Base-by-base conservation (phyloP, 1,140 invertebrate genomes). In the Sycobia sp. region DNA sequence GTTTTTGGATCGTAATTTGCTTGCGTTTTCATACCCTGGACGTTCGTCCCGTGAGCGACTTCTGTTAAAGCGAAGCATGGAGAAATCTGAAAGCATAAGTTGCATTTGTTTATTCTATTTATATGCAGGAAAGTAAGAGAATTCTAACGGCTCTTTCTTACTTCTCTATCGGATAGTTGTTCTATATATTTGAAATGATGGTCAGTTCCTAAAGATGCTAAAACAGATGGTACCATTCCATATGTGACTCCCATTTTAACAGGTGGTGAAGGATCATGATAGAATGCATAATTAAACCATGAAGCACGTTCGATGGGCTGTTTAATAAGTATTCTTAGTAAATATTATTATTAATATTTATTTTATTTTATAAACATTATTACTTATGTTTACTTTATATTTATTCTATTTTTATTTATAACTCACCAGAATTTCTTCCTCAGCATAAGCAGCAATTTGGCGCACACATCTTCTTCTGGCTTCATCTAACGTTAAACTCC, bases 11-110 rank as follows among this genome's bases (percentile, higher is more conserved):
- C 92, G 77, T 92, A 98, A 0, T 87, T 94, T 3, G 96, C 95
- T 20, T 88, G 93, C 0, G 96, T 98, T 67, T 91, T 86, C 85
- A 98, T 91, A 38, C 88, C 89, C 71, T 93, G 94, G 3, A 93
- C 94, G 78, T 98, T 96, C 43, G 93, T 95, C 1, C 96, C 96
- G 83, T 98, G 96, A 39, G 91, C 86, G 25, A 98, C 85, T 84
- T 98, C 96, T 14, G 96, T 98, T 51, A 98, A 77, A 2, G 92
- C 91, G 78, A 97, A 90, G 74, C 91, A 94, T 2, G 93, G 90
- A 49, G 89, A 81, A 23, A 90, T 85, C 86, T 89, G 68, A 29
- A 63, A 60, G 13, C 18, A 25, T 47, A 8, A 11, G 11, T 27
- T 20, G 7, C 9, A 22, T 10, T 44, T 20, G 1, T 14, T 46